A percentile compares a stretch with the other conserved stretches of the same genome.
Evolutionary conservation across 2,888 invertebrate species (phyloP).

Genomic region (Cataglyphis altisquamis): DNA sequence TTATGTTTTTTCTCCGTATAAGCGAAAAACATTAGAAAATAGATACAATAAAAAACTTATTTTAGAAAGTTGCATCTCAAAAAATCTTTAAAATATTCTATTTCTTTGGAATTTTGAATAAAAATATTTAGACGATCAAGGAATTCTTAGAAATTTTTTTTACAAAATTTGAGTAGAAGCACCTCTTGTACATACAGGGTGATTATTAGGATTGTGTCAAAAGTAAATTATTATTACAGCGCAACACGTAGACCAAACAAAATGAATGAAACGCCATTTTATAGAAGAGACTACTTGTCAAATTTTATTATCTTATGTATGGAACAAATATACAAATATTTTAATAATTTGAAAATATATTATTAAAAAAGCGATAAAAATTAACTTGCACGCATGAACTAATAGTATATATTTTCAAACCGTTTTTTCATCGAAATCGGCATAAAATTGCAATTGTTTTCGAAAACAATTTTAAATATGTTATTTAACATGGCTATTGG

Average conservation of each 20-base stretch:
- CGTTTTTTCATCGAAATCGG: not conserved
- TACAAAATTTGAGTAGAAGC: too few species aligned
- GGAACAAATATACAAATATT: not conserved
- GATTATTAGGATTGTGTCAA: not conserved
- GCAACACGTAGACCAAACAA: not conserved
- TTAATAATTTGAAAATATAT: constrained; percentile 4
- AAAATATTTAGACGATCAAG: too few species aligned
- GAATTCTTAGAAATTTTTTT: too few species aligned
- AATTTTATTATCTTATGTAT: not conserved
- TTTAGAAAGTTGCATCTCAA: too few species aligned
- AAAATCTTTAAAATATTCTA: too few species aligned
- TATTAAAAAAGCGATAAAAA: not conserved
- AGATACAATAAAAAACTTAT: too few species aligned
- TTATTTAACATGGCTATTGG: too few species aligned
- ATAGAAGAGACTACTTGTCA: not conserved
- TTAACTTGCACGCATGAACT: not conserved
- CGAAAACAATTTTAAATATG: not conserved
- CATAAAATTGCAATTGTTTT: not conserved
- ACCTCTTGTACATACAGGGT: not conserved
- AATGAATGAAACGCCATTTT: not conserved
- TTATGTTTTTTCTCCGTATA: too few species aligned
- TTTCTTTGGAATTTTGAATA: too few species aligned
- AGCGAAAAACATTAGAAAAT: too few species aligned
- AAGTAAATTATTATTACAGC: not conserved
- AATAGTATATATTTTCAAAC: not conserved